Evolutionary conservation across 2,888 invertebrate genomes (phyloP), one percentile per base, ranked within the genome.

Genomic region (Lysandra coridon): DNA sequence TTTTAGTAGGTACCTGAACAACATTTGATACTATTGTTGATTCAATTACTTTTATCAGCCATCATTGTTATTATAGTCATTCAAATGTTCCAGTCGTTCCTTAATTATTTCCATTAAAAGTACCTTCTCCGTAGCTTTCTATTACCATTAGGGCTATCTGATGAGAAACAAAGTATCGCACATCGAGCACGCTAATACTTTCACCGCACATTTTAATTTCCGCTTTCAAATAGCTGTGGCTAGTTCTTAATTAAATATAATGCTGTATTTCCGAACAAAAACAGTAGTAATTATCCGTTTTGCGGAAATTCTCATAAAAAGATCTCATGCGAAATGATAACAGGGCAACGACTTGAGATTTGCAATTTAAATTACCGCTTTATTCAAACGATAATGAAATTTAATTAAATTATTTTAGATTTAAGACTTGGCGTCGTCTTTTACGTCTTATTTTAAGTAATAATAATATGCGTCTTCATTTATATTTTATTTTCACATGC

Each of bases 221-320:
- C 76, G 76, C 57, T 79, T 53, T 77, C 53, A 80, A 78, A 80
- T 69, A 33, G 53, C n/a, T 79, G 64, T n/a, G 60, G 30, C 14
- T 78, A 6, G 44, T 7, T 60, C 40, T 4, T 78, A 40, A 23
- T 12, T 57, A 44, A n/a, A 64, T 60, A 78, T 57, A 57, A 37
- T 33, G 33, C 14, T 69, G 1, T 37, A 37, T 69, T 33, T 69
- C 33, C 69, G 33, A 69, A 69, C 33, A 37, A 69, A 69, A 37
- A 69, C 69, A 6, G 30, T 69, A 37, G 69, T 69, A 69, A 69
- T 17, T 33, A 69, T 69, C 17, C 6, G 14, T 69, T 69, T 64
- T 17, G 69, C 14, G 69, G 69, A 69, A 33, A 6, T 69, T 69
- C 69, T 69, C 69, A 69, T 37, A 69, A 69, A 69, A 69, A 33